Evolutionary conservation across 2,113 vertebrate genomes (phyloP).

Genomic region (Phasianus colchicus): DNA sequence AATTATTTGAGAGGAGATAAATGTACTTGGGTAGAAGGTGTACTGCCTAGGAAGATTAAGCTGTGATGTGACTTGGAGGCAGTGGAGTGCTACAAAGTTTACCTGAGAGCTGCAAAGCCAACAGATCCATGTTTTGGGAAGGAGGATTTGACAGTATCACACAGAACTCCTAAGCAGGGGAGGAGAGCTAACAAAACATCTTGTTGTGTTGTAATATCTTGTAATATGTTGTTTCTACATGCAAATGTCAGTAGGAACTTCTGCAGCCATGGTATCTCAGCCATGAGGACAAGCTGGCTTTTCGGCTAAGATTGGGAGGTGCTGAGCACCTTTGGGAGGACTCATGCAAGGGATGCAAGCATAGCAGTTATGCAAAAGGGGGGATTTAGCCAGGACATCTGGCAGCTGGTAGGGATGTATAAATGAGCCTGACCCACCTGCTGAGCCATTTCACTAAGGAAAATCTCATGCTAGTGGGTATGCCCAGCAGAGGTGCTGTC

Average conservation of each 20-base stretch:
- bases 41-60: not conserved
- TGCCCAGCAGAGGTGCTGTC: not conserved
- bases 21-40: not conserved
- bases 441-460: not conserved
- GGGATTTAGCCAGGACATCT: not conserved
- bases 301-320: not conserved
- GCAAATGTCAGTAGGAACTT: not conserved
- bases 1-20: not conserved
- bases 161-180: not conserved
- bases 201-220: no score
- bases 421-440: not conserved
- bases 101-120: not conserved
- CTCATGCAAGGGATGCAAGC: rapidly evolving
- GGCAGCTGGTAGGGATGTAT: not conserved
- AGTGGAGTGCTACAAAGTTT: not conserved
- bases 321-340: not conserved
- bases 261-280: not conserved
- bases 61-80: not conserved
- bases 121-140: not conserved
- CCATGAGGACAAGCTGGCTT: not conserved
- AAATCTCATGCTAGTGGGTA: not conserved
- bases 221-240: not conserved
- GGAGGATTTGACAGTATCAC: not conserved
- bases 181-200: not conserved
- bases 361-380: not conserved